Percentiles rank a stretch among this genome's conserved stretches.
Conservation (phyloP, 2,797 vertebrate genomes). For the Nasua narica region DNA sequence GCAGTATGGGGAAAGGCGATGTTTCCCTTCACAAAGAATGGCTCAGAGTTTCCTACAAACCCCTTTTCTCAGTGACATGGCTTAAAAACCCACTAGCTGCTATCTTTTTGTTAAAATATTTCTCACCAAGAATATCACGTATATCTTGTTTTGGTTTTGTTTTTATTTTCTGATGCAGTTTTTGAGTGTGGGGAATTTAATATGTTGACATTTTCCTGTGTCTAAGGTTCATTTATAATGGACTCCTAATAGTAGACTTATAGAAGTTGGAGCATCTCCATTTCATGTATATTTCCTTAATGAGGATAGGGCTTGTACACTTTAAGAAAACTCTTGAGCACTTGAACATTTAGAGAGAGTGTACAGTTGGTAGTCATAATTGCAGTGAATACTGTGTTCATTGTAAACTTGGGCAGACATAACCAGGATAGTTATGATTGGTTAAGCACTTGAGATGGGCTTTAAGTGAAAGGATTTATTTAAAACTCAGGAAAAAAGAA, state of each 20-base stretch:
- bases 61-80: slow-evolving; percentile 57
- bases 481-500: background rate
- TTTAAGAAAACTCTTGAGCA: slow-evolving; percentile 36
- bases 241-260: slow-evolving; percentile 50
- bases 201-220: slow-evolving; percentile 50
- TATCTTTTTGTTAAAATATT: slow-evolving; percentile 72
- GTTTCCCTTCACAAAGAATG: slow-evolving; percentile 63
- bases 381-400: background rate
- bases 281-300: slow-evolving; percentile 38
- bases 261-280: slow-evolving; percentile 34
- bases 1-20: slow-evolving; percentile 62
- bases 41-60: slow-evolving; percentile 67
- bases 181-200: slow-evolving; percentile 46
- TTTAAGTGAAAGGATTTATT: background rate
- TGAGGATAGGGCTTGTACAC: slow-evolving; percentile 38
- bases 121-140: slow-evolving; percentile 55
- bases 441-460: background rate
- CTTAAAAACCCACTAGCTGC: slow-evolving; percentile 60
- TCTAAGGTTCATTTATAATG: slow-evolving; percentile 57
- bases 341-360: slow-evolving; percentile 46
- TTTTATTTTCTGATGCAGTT: slow-evolving; percentile 44
- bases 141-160: slow-evolving; percentile 56
- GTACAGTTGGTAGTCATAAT: slow-evolving; percentile 28
- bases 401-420: background rate
- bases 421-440: background rate